These are phyloP conservation scores for Agrotis ipsilon DNA, from an alignment of 2,888 invertebrate genomes.

Conservation along the genomic window DNA sequence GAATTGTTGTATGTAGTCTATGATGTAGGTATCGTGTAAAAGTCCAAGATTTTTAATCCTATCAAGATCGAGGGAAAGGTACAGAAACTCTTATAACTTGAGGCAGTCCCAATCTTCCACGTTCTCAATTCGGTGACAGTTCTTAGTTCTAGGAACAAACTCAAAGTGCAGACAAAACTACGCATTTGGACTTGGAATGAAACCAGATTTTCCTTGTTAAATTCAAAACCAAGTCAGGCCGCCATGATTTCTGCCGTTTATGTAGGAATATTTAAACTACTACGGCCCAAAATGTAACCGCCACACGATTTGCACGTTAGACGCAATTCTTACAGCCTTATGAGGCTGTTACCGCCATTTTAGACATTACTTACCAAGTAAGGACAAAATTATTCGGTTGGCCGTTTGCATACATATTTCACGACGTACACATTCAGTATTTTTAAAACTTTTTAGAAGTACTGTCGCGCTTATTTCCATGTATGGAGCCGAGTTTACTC, in stretches of 20 bases:
- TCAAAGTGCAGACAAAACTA: background rate
- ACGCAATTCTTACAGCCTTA: slow-evolving; percentile 42
- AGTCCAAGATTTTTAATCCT: background rate
- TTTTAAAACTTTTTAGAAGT: slow-evolving; percentile 22
- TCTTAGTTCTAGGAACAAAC: background rate
- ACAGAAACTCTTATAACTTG: too few species aligned
- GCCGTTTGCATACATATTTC: slow-evolving; percentile 46
- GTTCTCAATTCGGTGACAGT: background rate
- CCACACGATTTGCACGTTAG: slow-evolving; percentile 45
- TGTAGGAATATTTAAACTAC: slow-evolving; percentile 31
- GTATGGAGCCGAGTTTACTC: slow-evolving; percentile 10
- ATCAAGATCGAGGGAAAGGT: background rate
- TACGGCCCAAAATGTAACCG: slow-evolving; percentile 35
- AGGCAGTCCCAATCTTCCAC: background rate
- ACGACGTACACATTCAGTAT: slow-evolving; percentile 32
- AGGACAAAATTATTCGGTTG: slow-evolving; percentile 40
- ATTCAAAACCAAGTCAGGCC: slow-evolving; percentile 1
- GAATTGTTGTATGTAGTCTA: background rate
- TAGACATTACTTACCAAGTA: slow-evolving; percentile 52
- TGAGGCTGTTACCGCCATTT: slow-evolving; percentile 30
- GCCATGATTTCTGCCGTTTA: background rate
- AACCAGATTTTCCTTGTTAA: slow-evolving; percentile 8
- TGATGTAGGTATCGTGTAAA: background rate
- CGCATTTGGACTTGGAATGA: background rate
- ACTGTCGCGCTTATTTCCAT: slow-evolving; percentile 8